These are phyloP conservation scores for Microctonus brassicae DNA, from an alignment of 2,888 invertebrate species.

Conservation along the genomic window DNA sequence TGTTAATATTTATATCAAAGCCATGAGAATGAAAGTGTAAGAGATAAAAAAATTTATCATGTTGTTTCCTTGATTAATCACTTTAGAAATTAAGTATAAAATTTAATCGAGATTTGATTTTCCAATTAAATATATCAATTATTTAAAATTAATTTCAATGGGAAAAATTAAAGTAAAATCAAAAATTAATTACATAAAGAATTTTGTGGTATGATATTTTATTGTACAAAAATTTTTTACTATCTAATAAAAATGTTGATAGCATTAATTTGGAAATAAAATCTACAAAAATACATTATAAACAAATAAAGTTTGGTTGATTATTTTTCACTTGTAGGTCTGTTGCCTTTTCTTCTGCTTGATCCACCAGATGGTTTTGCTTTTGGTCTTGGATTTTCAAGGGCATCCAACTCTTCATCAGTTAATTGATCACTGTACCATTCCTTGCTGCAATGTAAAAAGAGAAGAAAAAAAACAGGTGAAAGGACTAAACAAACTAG, in stretches of 20 bases:
- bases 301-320: background rate
- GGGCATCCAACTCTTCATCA: conserved; percentile 82
- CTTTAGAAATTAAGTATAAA: no score
- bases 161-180: no score
- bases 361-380: conserved; percentile 73
- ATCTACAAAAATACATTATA: conserved; percentile 1
- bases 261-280: background rate
- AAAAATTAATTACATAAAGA: background rate
- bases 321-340: conserved; percentile 59
- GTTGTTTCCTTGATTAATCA: no score
- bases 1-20: background rate
- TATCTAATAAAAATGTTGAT: conserved; percentile 25
- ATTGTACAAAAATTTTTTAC: conserved; percentile 42
- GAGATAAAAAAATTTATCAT: background rate
- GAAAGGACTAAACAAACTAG: background rate
- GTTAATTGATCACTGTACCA: conserved; percentile 91
- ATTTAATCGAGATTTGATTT: no score
- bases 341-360: conserved; percentile 70
- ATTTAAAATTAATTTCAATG: no score
- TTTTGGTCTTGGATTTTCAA: conserved; percentile 83
- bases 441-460: conserved; percentile 77
- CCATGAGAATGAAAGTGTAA: background rate
- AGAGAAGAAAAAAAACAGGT: conserved; percentile 39
- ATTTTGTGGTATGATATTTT: conserved; percentile 5
- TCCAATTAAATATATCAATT: no score